phyloP scores from a whole-genome alignment of 2,888 invertebrate genomes.

The Synanthedon formicaeformis region DNA sequence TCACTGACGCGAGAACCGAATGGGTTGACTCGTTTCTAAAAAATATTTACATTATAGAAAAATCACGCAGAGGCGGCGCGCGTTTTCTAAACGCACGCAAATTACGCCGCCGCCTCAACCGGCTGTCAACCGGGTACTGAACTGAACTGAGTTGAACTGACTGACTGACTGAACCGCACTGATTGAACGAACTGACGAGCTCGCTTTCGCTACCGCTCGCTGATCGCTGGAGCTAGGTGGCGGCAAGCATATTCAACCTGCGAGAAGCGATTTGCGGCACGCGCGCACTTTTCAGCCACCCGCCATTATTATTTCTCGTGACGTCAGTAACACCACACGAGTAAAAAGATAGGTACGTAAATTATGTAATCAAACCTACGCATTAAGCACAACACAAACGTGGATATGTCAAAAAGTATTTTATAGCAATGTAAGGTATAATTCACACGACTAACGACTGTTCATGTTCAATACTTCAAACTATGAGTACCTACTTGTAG shows the following conservation, averaged over 20 bases:
- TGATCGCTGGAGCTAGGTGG: not conserved
- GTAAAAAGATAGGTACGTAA: not conserved
- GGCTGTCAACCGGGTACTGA: slow-evolving; percentile 69
- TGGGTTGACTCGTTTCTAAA: slow-evolving; percentile 37
- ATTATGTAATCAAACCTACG: not conserved
- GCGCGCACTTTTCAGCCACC: slow-evolving; percentile 42
- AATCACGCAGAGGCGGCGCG: slow-evolving; percentile 65
- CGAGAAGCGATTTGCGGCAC: slow-evolving; percentile 16
- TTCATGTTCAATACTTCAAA: no score
- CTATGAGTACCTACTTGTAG: no score
- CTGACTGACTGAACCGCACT: no score
- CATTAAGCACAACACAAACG: not conserved
- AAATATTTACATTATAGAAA: slow-evolving; percentile 50
- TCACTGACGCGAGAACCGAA: not conserved
- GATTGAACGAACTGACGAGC: not conserved
- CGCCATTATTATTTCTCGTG: slow-evolving; percentile 37
- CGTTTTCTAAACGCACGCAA: slow-evolving; percentile 31
- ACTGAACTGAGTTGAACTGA: slow-evolving; percentile 19
- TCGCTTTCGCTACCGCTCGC: not conserved
- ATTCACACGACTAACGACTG: no score
- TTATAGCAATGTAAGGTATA: no score
- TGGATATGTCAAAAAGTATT: not conserved
- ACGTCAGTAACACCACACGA: slow-evolving; percentile 29
- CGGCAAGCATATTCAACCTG: slow-evolving; percentile 14
- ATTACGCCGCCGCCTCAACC: slow-evolving; percentile 61